Conservation (phyloP, 2,113 vertebrate species). For the Plotosus lineatus region DNA sequence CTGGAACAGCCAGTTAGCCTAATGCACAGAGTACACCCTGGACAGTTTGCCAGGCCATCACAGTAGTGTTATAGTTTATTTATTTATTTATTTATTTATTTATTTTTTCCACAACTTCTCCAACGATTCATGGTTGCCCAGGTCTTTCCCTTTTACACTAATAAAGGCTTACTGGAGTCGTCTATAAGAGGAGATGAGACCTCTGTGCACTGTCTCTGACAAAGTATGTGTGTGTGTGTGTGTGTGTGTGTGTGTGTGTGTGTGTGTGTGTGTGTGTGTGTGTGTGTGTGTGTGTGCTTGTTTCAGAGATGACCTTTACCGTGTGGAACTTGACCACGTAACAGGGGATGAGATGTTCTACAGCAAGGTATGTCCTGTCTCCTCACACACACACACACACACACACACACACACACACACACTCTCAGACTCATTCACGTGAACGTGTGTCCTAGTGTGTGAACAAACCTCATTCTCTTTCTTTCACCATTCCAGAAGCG, state of each 20-base stretch:
- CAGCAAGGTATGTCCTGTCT: constrained; percentile 73
- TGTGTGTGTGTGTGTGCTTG: constrained; percentile 23
- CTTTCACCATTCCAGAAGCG: constrained; percentile 76
- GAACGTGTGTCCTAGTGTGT: neutral
- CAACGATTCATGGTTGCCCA: neutral
- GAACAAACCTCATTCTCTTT: constrained; percentile 3
- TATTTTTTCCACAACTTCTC: neutral
- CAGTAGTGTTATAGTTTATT: too few species aligned
- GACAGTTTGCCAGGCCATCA: too few species aligned
- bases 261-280: neutral
- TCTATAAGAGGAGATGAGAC: neutral
- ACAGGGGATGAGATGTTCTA: constrained; percentile 74
- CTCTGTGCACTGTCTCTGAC: neutral
- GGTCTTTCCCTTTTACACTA: neutral
- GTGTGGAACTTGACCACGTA: constrained; percentile 76
- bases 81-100: too few species aligned
- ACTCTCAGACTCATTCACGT: neutral
- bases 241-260: neutral
- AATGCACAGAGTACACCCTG: too few species aligned
- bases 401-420: constrained; percentile 12
- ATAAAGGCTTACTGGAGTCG: neutral
- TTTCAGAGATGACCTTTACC: constrained; percentile 79
- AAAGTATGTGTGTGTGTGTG: neutral
- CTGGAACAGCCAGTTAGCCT: too few species aligned
- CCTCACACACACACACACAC: neutral